Evolutionary conservation across 2,888 invertebrate species (phyloP), one percentile per base, ranked within the genome.

Genomic region (Xestia ashworthii): DNA sequence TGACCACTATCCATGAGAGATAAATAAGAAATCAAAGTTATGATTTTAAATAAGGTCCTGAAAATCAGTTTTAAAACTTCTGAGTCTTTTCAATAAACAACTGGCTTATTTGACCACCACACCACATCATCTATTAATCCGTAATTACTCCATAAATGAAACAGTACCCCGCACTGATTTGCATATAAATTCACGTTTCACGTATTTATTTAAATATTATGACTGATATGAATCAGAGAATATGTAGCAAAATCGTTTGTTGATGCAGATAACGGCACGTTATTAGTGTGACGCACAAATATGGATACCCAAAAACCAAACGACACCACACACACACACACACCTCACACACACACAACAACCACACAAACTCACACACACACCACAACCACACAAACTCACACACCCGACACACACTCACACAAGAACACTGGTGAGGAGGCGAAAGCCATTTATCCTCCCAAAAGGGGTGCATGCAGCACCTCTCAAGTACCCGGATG

Each of bases 271-370:
- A 87, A 80, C 80, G 55, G 64, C 12, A 11, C 67, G 44, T 85
- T 87, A 87, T 87, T 81, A 85, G 85, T 77, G 71, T 66, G 62
- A 68, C 25, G 75, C 78, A 83, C n/a, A n/a, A n/a, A n/a, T n/a
- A n/a, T n/a, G n/a, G n/a, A n/a, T n/a, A n/a, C n/a, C n/a, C n/a
- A n/a, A n/a, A n/a, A n/a, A n/a, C n/a, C n/a, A n/a, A n/a, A n/a
- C n/a, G n/a, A n/a, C n/a, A n/a, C n/a, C n/a, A n/a, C n/a, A n/a
- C n/a, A n/a, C n/a, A n/a, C n/a, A n/a, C n/a, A n/a, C n/a, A n/a
- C n/a, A n/a, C n/a, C n/a, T n/a, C n/a, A n/a, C n/a, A n/a, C n/a
- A n/a, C n/a, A n/a, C n/a, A n/a, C n/a, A n/a, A n/a, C n/a, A n/a
- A n/a, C n/a, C n/a, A n/a, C n/a, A n/a, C n/a, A n/a, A n/a, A n/a